phyloP scores from a whole-genome alignment of 2,113 vertebrate species.

The Tupaia chinensis region DNA sequence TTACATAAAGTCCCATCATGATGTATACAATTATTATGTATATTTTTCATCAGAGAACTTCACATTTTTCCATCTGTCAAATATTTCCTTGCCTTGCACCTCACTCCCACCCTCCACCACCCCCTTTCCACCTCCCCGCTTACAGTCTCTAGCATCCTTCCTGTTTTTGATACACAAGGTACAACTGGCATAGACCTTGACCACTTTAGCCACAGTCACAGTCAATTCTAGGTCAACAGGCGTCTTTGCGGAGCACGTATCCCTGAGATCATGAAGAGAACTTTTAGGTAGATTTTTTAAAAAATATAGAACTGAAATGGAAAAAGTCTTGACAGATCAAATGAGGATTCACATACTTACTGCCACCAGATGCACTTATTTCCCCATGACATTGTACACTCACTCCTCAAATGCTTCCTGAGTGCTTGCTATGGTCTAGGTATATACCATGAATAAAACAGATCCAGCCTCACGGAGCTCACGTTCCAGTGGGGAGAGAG shows the following conservation, averaged over 20 bases:
- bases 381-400: neutral
- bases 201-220: neutral
- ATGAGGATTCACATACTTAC: neutral
- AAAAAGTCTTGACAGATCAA: neutral
- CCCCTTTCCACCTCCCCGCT: no score
- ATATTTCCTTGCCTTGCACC: no score
- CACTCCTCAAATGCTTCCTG: neutral
- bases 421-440: neutral
- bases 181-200: neutral
- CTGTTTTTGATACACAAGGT: neutral
- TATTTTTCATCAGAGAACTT: no score
- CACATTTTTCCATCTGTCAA: no score
- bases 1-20: no score
- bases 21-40: no score
- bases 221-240: neutral
- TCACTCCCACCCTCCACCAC: no score
- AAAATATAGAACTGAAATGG: neutral
- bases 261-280: neutral
- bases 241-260: neutral
- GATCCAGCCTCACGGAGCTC: neutral
- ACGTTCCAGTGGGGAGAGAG: neutral
- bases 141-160: neutral
- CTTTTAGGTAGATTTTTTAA: neutral
- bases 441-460: neutral
- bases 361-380: neutral